phyloP scores from a whole-genome alignment of 1,140 invertebrate species.

The Paracyclopina nana region DNA sequence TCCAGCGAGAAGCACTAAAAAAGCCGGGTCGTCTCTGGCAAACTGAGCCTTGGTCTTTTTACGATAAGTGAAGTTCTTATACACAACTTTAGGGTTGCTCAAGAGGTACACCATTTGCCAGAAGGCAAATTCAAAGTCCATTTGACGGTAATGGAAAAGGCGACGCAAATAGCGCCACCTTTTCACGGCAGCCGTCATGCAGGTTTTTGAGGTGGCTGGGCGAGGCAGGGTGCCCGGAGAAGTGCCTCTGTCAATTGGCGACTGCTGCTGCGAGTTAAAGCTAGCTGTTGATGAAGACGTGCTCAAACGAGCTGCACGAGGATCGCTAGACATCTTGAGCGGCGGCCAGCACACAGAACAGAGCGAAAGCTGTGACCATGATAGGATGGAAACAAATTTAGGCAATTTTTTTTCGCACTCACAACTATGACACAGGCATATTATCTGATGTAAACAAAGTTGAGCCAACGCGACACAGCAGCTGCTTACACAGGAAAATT shows the following conservation, averaged over 20 bases:
- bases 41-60: constrained; percentile 98
- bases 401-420: too few relatives aligned
- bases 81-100: constrained; percentile 87
- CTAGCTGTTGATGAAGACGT: too few relatives aligned
- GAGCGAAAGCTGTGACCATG: too few relatives aligned
- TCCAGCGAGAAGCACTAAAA: constrained; percentile 70
- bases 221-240: background rate
- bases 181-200: constrained; percentile 67
- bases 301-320: too few relatives aligned
- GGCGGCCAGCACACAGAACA: too few relatives aligned
- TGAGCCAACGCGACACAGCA: too few relatives aligned
- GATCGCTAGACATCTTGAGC: too few relatives aligned
- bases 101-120: constrained; percentile 99
- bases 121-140: constrained; percentile 98
- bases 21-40: constrained; percentile 96
- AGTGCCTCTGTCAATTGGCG: background rate
- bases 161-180: constrained; percentile 76
- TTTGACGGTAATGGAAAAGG: constrained; percentile 82
- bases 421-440: too few relatives aligned
- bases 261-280: too few relatives aligned
- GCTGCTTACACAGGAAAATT: too few relatives aligned
- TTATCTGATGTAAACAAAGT: too few relatives aligned
- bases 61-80: constrained; percentile 91
- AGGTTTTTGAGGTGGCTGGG: constrained; percentile 23
- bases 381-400: too few relatives aligned